A percentile compares a stretch with the other conserved stretches of the same genome.
These are phyloP conservation scores for Platycercus adscitus DNA, from an alignment of 2,113 vertebrate species.

Conservation along the genomic window DNA sequence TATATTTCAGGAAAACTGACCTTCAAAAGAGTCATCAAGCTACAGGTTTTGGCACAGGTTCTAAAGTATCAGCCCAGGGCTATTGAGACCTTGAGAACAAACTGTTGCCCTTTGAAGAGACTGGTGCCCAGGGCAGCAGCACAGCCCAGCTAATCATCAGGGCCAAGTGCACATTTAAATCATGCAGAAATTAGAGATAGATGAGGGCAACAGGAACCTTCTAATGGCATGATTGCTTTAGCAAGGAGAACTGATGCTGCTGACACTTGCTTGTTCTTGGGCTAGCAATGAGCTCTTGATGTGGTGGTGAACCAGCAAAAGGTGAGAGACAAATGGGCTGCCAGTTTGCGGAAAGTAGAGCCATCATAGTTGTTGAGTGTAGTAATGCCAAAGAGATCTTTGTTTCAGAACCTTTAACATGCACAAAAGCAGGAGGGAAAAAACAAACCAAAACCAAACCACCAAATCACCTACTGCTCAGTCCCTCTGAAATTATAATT, in stretches of 20 bases:
- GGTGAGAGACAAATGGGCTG: background rate
- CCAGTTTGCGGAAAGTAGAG: background rate
- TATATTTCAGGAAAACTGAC: background rate
- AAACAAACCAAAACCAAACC: background rate
- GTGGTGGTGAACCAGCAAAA: background rate
- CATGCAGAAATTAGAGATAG: slow-evolving; percentile 2
- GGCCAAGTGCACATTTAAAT: slow-evolving; percentile 3
- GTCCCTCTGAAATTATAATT: background rate
- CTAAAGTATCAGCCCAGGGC: background rate
- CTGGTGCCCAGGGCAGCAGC: background rate
- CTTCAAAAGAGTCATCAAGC: background rate
- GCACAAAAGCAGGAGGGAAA: background rate
- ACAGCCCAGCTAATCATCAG: background rate
- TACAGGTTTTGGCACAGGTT: background rate
- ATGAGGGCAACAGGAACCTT: slow-evolving; percentile 5
- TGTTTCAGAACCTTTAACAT: background rate
- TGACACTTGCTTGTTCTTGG: background rate
- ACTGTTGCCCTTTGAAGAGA: background rate
- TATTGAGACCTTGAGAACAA: background rate
- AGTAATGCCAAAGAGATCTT: background rate
- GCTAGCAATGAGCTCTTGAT: background rate
- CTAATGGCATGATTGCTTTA: slow-evolving; percentile 17
- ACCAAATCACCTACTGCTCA: background rate
- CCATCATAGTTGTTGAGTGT: background rate
- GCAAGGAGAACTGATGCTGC: background rate